Base-by-base conservation (phyloP, 2,113 vertebrate species). In the Microcebus ravelobensis region DNA sequence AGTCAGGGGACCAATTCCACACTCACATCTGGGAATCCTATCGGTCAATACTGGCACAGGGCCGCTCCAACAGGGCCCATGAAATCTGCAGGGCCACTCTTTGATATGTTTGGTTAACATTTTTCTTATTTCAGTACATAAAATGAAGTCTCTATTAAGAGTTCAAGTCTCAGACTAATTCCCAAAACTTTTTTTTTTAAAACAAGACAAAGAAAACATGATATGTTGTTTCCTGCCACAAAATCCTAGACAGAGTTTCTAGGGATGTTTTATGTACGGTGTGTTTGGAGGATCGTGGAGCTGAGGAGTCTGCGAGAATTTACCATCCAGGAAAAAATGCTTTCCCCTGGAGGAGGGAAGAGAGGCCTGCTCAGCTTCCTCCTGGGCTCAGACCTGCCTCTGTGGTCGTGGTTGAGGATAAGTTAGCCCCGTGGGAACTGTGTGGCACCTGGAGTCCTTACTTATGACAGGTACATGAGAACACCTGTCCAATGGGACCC, bases 1-100 rank as follows among this genome's bases (percentile, higher is more conserved):
- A 9, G 63, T 57, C 34, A 2, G 76, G 96, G 91, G 96, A 88
- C 57, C 91, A 45, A 59, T 86, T 96, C 71, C 23, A 13, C 23
- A 61, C 95, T 96, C 18, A 55, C 65, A 79, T 0, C 96, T 95
- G 61, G 8, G 96, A 96, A 97, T 92, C 76, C 96, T 81, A 21
- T 94, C 39, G 20, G 95, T 96, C 84, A 95, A 87, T 95, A 83
- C 83, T 89, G 96, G 67, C 92, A 9, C 45, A 2, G 77, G 85
- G 85, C 91, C 63, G 6, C 63, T 95, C 76, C 79, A 74, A 55
- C 81, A 63, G 20, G 20, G 3, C 81, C 48, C 5, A 1, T 80
- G 27, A 65, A 25, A 23, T 25, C 70, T 8, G 17, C 18, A 18
- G 71, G 70, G 27, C 83, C 42, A 7, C 42, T n/a, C 39, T 86